Base-by-base conservation (phyloP, 2,113 vertebrate species). In the Eidolon helvum region DNA sequence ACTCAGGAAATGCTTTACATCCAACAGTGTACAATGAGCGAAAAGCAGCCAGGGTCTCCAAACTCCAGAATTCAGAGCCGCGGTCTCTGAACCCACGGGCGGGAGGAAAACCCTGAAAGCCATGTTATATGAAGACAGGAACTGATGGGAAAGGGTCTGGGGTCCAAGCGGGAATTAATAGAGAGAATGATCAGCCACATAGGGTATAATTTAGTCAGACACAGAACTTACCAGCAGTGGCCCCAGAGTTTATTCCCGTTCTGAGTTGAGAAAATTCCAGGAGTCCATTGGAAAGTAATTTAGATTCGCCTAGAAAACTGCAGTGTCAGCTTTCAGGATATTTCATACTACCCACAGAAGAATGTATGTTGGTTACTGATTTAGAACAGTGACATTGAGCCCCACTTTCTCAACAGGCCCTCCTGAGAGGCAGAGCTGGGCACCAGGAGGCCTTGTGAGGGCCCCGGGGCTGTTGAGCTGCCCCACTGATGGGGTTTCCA, bases 191-290 rank as follows among this genome's bases (percentile, higher is more conserved):
- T 48, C 87, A 48, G 38, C 94, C 45, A 4, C 68, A 45, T 3
- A 59, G 80, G 69, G 71, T 96, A 35, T 95, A 72, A 95, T 95
- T 90, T 92, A 95, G 80, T 82, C 92, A 87, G 65, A 61, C 19
- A 30, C 79, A 88, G 74, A 85, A 87, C 75, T 91, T 85, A 77
- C 77, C 71, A 94, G 94, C 90, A 90, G 85, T 55, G 78, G 86
- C 90, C n/a, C 48, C 68, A 48, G 65, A 90, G 53, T 92, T 82
- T 55, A 94, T 97, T 96, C 87, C 85, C 14, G 0, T 84, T 90
- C 89, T 78, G 63, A 72, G 72, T 78, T 96, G 94, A 96, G 96
- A 92, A 95, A 94, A 96, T 97, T 92, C 96, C 85, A 91, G 26
- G 45, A 87, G 59, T 82, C 50, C 48, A 53, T 18, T 33, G 83